Evolutionary conservation across 2,113 vertebrate genomes (phyloP).

Genomic region (Romanogobio albipinnatus): DNA sequence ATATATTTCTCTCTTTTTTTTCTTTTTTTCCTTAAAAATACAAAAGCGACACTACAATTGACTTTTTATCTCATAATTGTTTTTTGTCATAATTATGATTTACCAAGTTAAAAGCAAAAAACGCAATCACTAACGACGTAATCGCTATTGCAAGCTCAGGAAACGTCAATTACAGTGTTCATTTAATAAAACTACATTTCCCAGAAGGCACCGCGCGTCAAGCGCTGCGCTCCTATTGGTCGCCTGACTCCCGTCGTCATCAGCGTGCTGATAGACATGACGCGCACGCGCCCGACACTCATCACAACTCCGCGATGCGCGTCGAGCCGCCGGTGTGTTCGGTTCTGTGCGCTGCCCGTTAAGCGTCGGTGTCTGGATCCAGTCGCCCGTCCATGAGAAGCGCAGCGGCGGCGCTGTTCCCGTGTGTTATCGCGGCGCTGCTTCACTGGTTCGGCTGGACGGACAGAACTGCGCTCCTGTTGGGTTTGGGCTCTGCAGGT

Average conservation of each 20-base stretch:
- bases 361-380: constrained; percentile 61
- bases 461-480: constrained; percentile 65
- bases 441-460: constrained; percentile 87
- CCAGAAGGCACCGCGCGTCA: constrained; percentile 62
- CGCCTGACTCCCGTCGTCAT: constrained; percentile 28
- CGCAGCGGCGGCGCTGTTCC: constrained; percentile 82
- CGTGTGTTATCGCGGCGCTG: constrained; percentile 87
- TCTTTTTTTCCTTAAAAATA: too few relatives aligned
- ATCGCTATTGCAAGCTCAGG: too few relatives aligned
- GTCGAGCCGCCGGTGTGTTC: constrained; percentile 30
- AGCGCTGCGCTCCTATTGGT: constrained; percentile 68
- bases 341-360: constrained; percentile 43
- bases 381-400: constrained; percentile 88
- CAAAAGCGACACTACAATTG: too few relatives aligned
- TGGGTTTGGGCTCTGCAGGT: constrained; percentile 71
- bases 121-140: too few relatives aligned
- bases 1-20: too few relatives aligned
- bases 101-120: too few relatives aligned
- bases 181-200: constrained; percentile 63
- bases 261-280: constrained; percentile 64
- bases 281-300: constrained; percentile 56
- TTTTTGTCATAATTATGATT: too few relatives aligned
- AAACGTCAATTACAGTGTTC: too few relatives aligned
- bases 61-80: too few relatives aligned
- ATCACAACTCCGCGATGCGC: neutral